Percentiles rank a stretch among this genome's conserved stretches.
phyloP scores from a whole-genome alignment of 1,140 invertebrate genomes.

The Drosophila suzukii region DNA sequence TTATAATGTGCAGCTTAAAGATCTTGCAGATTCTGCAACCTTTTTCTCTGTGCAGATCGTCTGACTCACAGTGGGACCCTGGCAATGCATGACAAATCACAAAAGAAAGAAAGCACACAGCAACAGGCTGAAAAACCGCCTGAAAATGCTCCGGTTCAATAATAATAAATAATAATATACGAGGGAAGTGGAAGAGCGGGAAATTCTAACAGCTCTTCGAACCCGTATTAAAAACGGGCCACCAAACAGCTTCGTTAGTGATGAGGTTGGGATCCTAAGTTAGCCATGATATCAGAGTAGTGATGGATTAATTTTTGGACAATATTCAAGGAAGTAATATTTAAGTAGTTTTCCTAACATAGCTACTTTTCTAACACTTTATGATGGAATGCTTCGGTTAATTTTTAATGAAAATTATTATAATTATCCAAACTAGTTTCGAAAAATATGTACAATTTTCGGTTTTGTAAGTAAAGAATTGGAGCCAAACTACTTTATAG shows the following conservation, averaged over 20 bases:
- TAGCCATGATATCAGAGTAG: neutral
- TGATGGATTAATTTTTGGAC: too few species aligned
- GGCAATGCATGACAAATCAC: slow-evolving; percentile 41
- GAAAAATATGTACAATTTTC: too few species aligned
- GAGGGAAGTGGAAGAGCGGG: slow-evolving; percentile 6
- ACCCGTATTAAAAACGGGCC: slow-evolving; percentile 28
- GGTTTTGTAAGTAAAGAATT: too few species aligned
- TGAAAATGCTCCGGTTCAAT: slow-evolving; percentile 54
- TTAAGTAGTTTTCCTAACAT: too few species aligned
- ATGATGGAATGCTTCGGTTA: too few species aligned
- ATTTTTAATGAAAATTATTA: too few species aligned
- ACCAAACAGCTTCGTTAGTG: slow-evolving; percentile 6
- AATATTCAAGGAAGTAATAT: too few species aligned
- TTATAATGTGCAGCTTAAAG: neutral
- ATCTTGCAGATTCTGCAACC: neutral
- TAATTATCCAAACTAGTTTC: too few species aligned
- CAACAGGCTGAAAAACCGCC: slow-evolving; percentile 30
- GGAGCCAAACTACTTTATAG: too few species aligned
- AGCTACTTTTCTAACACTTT: too few species aligned
- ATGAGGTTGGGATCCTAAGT: slow-evolving; percentile 1
- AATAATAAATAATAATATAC: slow-evolving; percentile 37
- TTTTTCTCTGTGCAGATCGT: slow-evolving; percentile 4
- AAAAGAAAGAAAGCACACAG: slow-evolving; percentile 47
- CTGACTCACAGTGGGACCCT: slow-evolving; percentile 15
- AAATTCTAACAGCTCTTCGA: slow-evolving; percentile 49